Evolutionary conservation across 2,797 vertebrate genomes (phyloP).

Genomic region (Enteromius fasciolatus): DNA sequence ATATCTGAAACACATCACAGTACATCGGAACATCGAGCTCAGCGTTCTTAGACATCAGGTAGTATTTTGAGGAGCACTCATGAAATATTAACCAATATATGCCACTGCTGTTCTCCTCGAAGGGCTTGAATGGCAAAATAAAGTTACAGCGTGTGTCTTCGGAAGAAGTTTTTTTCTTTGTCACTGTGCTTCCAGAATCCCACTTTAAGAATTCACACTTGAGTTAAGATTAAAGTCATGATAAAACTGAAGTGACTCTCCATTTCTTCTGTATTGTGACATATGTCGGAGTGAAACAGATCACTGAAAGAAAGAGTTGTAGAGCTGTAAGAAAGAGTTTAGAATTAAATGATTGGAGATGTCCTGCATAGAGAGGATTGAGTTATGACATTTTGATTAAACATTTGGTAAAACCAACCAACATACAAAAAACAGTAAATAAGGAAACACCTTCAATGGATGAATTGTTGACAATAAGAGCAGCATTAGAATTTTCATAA

Average conservation of each 20-base stretch:
- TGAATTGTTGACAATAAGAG: not conserved
- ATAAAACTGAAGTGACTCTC: not conserved
- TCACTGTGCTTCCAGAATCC: not conserved
- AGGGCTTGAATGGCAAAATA: slow-evolving; percentile 12
- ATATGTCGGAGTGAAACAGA: not conserved
- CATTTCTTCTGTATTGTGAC: not conserved
- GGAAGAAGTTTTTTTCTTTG: slow-evolving; percentile 19
- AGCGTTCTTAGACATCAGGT: slow-evolving; percentile 44
- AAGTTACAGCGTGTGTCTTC: slow-evolving; percentile 23
- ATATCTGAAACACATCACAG: slow-evolving; percentile 44
- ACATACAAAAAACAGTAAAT: not conserved
- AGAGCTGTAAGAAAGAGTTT: not conserved
- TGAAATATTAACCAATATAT: slow-evolving; percentile 49
- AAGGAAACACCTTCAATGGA: not conserved
- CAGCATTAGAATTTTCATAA: not conserved
- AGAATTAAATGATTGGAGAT: not conserved
- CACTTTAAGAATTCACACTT: not conserved
- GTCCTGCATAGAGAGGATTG: not conserved
- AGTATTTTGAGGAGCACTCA: slow-evolving; percentile 49
- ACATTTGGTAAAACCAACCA: not conserved
- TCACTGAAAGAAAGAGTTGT: too few species aligned
- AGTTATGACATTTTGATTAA: not conserved
- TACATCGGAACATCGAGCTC: slow-evolving; percentile 47
- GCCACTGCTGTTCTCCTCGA: slow-evolving; percentile 22
- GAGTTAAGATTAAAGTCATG: not conserved